Conservation (phyloP, 2,888 invertebrate species). For the Pseudanteris insignis region DNA sequence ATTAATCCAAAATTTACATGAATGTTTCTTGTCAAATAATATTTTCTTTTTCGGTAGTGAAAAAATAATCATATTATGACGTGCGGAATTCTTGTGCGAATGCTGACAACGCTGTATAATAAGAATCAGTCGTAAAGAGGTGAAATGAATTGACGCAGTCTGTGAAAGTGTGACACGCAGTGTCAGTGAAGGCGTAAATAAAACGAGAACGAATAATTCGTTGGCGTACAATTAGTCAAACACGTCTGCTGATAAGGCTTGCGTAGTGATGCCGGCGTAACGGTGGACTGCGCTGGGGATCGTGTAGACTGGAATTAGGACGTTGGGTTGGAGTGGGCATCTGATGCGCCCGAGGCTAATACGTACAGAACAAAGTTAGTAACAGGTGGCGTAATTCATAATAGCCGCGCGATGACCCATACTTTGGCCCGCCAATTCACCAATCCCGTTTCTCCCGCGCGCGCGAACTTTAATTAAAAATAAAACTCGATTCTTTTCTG, state of each 20-base stretch:
- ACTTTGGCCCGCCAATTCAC: background rate
- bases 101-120: background rate
- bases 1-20: no score
- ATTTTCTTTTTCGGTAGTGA: no score
- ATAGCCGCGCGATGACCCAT: conserved; percentile 45
- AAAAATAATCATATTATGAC: no score
- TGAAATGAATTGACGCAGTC: no score
- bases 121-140: conserved; percentile 26
- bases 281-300: conserved; percentile 28
- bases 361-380: conserved; percentile 61
- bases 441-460: conserved; percentile 19
- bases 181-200: conserved; percentile 16
- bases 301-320: conserved; percentile 63
- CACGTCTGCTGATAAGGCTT: conserved; percentile 49
- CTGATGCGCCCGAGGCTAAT: conserved; percentile 58
- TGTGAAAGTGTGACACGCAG: no score
- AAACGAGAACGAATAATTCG: conserved; percentile 53
- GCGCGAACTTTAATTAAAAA: conserved; percentile 58
- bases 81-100: no score
- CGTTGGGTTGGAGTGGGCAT: conserved; percentile 55
- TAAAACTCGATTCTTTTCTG: conserved; percentile 53
- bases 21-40: no score
- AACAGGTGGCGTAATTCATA: conserved; percentile 65
- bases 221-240: conserved; percentile 62
- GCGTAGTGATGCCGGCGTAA: conserved; percentile 17